Evolutionary conservation across 2,113 vertebrate species (phyloP).

Genomic region (Clarias batrachus): DNA sequence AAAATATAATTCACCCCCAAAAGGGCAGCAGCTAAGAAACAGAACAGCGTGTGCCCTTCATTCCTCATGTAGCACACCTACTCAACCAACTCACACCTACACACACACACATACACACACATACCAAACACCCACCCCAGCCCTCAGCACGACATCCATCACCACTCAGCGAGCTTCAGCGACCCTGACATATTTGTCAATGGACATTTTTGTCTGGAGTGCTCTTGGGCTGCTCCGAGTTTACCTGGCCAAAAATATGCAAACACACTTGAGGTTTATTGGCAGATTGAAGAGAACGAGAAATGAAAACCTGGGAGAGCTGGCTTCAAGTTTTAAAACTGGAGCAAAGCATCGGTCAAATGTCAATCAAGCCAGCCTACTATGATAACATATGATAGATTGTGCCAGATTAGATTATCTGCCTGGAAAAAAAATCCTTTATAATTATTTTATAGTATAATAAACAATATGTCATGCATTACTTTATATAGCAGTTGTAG

Average conservation of each 20-base stretch:
- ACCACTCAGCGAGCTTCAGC: conserved; percentile 70
- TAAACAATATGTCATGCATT: neutral
- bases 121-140: conserved; percentile 40
- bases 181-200: conserved; percentile 81
- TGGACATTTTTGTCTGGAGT: conserved; percentile 78
- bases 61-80: conserved; percentile 18
- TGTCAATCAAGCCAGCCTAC: neutral
- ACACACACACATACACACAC: neutral
- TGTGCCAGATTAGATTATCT: neutral
- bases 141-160: conserved; percentile 76
- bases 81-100: conserved; percentile 42
- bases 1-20: neutral
- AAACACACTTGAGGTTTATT: conserved; percentile 1
- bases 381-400: neutral
- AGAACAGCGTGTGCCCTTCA: neutral
- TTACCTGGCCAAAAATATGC: conserved; percentile 60
- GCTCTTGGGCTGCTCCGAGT: conserved; percentile 62
- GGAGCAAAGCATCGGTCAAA: neutral
- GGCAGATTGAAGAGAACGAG: conserved; percentile 27
- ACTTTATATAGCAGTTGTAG: neutral
- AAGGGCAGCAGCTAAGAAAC: neutral
- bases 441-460: neutral
- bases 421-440: neutral
- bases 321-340: neutral
- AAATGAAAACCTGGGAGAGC: conserved; percentile 22